Base-by-base conservation (phyloP, 2,888 invertebrate species). In the Leucoma salicis region DNA sequence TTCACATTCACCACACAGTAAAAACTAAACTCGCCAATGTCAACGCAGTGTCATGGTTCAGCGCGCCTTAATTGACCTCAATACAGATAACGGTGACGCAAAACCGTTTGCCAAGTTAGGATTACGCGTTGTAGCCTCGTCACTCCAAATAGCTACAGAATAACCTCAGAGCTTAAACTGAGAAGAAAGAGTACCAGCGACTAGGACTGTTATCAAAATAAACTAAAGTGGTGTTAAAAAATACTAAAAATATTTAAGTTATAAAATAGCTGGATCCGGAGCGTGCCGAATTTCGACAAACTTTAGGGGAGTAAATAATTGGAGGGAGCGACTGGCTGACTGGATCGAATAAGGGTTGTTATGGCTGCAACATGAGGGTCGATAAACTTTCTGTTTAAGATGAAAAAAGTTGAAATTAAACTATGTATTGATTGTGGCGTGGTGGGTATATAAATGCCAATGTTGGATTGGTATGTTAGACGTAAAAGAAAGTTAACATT, bases 241-340 rank as follows among this genome's bases (percentile, higher is more conserved):
- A 67, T 76, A 78, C 78, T 79, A 81, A 80, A 81, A 85, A 80
- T 78, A 81, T 75, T 72, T 66, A 66, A 74, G 74, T 70, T 70
- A 75, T 78, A 76, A 78, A 79, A 81, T 72, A 70, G 72, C 71
- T 63, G 72, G 73, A 74, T 72, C 54, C 74, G 73, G 76, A 79
- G 71, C 70, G 70, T 70, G 68, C 59, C 51, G 46, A 53, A 62
- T 61, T 58, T 78, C 71, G 74, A 79, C 74, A 75, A 83, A 85
- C 73, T 85, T 84, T 82, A 80, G 86, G 88, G 87, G 86, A 85
- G 82, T 80, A 76, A 80, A 86, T 87, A 86, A 87, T 87, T 86
- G 81, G 80, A 84, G 88, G 87, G 87, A 82, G 83, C 83, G 80
- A 82, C 77, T 70, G 74, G 70, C 70, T 69, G 77, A 81, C 71